Percentiles rank a stretch among this genome's conserved stretches.
These are phyloP conservation scores for Brachionus koreanus DNA, from an alignment of 1,140 invertebrate species.

Conservation along the genomic window DNA sequence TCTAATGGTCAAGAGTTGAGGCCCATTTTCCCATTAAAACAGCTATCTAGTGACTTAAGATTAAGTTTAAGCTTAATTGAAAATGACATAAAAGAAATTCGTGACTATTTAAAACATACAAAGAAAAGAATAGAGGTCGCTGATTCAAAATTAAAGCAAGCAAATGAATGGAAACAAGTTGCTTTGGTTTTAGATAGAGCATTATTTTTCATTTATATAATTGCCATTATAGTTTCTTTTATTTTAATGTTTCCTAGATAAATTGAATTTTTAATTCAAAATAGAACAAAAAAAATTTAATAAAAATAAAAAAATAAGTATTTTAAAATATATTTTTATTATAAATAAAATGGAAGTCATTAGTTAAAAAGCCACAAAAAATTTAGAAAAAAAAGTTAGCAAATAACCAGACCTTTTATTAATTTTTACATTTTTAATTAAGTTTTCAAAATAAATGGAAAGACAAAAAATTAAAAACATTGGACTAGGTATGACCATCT, in stretches of 20 bases:
- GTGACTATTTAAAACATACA: constrained; percentile 43
- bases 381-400: too few species aligned
- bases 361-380: too few species aligned
- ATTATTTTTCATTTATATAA: constrained; percentile 55
- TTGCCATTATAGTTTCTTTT: constrained; percentile 54
- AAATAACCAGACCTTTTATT: too few species aligned
- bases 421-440: too few species aligned
- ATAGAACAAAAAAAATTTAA: too few species aligned
- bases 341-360: too few species aligned
- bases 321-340: too few species aligned
- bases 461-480: too few species aligned
- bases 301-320: too few species aligned
- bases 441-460: too few species aligned
- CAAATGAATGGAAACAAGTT: constrained; percentile 54
- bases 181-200: constrained; percentile 55
- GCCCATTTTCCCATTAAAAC: neutral
- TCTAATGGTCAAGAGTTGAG: too few species aligned
- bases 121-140: constrained; percentile 23
- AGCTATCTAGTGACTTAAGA: neutral
- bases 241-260: constrained; percentile 52
- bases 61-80: constrained; percentile 38
- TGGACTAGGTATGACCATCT: too few species aligned
- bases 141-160: constrained; percentile 47
- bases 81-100: constrained; percentile 44
- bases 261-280: neutral